phyloP scores from a whole-genome alignment of 2,113 vertebrate species.

The Protobothrops flavoviridis region DNA sequence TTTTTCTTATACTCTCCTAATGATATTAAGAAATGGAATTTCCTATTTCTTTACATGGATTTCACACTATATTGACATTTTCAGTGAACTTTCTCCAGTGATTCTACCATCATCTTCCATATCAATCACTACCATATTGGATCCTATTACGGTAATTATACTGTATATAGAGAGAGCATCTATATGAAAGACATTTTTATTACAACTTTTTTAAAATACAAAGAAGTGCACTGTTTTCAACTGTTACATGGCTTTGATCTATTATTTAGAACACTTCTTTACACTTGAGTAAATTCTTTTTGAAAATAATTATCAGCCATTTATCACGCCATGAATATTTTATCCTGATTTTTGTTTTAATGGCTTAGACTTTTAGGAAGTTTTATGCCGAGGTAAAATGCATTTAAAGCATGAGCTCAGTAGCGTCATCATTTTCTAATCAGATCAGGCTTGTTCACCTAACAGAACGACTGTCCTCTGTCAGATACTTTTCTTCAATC shows the following conservation, averaged over 20 bases:
- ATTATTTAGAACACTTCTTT: constrained; percentile 52
- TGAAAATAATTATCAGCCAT: constrained; percentile 36
- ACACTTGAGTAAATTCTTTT: constrained; percentile 33
- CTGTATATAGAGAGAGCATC: constrained; percentile 39
- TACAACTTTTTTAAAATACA: constrained; percentile 49
- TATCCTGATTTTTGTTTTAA: constrained; percentile 34
- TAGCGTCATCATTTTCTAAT: constrained; percentile 58
- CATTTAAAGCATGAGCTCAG: constrained; percentile 28
- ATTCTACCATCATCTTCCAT: neutral
- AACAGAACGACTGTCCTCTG: constrained; percentile 45
- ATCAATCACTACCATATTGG: neutral
- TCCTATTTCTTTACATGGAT: neutral
- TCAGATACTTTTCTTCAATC: constrained; percentile 11
- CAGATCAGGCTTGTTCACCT: constrained; percentile 53
- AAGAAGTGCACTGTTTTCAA: constrained; percentile 42
- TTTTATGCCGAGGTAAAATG: constrained; percentile 41
- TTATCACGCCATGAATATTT: constrained; percentile 47
- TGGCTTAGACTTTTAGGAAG: constrained; percentile 50
- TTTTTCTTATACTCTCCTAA: neutral
- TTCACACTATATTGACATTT: neutral
- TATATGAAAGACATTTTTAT: constrained; percentile 49
- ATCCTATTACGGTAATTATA: constrained; percentile 37
- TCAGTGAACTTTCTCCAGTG: neutral
- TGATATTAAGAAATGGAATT: neutral
- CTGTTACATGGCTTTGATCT: constrained; percentile 8